Conservation (phyloP, 2,113 vertebrate species). For the Halichoeres trimaculatus region DNA sequence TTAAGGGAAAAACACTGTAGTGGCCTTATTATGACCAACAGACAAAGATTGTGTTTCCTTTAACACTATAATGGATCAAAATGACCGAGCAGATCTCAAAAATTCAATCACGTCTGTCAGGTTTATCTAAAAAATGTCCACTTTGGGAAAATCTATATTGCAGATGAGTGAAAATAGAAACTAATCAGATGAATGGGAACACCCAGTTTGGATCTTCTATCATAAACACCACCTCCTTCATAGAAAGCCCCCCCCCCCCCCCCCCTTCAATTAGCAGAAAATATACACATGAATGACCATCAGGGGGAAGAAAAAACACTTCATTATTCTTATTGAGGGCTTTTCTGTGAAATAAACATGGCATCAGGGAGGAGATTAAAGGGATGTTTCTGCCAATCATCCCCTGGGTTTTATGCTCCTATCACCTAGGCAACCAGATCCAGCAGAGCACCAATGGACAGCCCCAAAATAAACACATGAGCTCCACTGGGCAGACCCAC, state of each 20-base stretch:
- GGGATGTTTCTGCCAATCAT: slow-evolving; percentile 43
- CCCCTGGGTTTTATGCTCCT: slow-evolving; percentile 35
- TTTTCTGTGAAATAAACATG: slow-evolving; percentile 39
- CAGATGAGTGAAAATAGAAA: slow-evolving; percentile 20
- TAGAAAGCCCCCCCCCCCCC: background rate
- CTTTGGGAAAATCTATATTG: slow-evolving; percentile 16
- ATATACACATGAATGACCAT: slow-evolving; percentile 35
- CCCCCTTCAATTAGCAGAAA: slow-evolving; percentile 12
- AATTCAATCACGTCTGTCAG: background rate
- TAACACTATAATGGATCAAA: background rate
- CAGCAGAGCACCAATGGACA: slow-evolving; percentile 25
- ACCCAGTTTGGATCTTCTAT: slow-evolving; percentile 30
- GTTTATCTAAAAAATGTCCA: slow-evolving; percentile 1
- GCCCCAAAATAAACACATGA: slow-evolving; percentile 44
- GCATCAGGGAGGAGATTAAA: slow-evolving; percentile 40
- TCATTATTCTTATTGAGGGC: slow-evolving; percentile 17
- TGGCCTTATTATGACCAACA: no score
- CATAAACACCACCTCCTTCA: slow-evolving; percentile 4
- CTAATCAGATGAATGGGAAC: slow-evolving; percentile 38
- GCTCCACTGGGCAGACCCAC: background rate
- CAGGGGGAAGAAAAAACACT: background rate
- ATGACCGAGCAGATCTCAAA: background rate
- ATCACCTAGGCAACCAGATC: slow-evolving; percentile 72
- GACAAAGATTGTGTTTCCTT: background rate
- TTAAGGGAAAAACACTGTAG: no score